Base-by-base conservation (phyloP, 2,888 invertebrate species). In the Scrobipalpa costella region DNA sequence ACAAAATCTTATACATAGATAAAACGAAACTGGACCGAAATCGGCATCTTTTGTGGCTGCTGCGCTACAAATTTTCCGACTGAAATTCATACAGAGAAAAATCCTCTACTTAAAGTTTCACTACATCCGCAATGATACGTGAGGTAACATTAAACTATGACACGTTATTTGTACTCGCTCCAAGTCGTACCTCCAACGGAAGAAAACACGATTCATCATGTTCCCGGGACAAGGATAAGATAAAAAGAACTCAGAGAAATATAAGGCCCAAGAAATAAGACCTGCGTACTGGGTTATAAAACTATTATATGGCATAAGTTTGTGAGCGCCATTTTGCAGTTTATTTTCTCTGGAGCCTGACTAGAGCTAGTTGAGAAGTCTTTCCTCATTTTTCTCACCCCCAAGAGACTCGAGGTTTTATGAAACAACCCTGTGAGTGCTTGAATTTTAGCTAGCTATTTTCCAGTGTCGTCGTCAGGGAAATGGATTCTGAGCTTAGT, bases 91-190 rank as follows among this genome's bases (percentile, higher is more conserved):
- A 34, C 8, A 34, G 55, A n/a, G 9, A 34, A 55, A 55, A 55
- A 55, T 55, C n/a, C 19, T 57, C 57, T 13, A 57, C 38, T 57
- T 19, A 57, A 57, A 57, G 57, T 57, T 57, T 57, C 57, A 57
- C 38, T 38, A 57, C 57, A 57, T 57, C 36, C 38, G 57, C 57
- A 38, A 36, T 17, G 57, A 36, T 55, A 55, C 55, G 55, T 55
- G 55, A 50, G 55, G 57, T 13, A 36, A 57, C 38, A 57, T 36
- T 57, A 57, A 57, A 57, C 38, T 19, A 21, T 38, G 57, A 57
- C 57, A 57, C 6, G 57, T 17, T 57, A 57, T 57, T 57, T 57
- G 57, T 57, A 57, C 57, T 19, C 38, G 15, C 9, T 36, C 9
- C 19, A 11, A 17, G 19, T 38, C 11, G 17, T 9, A 38, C 27